Base-by-base conservation (phyloP, 2,888 invertebrate species). In the Nomada ruficornis region DNA sequence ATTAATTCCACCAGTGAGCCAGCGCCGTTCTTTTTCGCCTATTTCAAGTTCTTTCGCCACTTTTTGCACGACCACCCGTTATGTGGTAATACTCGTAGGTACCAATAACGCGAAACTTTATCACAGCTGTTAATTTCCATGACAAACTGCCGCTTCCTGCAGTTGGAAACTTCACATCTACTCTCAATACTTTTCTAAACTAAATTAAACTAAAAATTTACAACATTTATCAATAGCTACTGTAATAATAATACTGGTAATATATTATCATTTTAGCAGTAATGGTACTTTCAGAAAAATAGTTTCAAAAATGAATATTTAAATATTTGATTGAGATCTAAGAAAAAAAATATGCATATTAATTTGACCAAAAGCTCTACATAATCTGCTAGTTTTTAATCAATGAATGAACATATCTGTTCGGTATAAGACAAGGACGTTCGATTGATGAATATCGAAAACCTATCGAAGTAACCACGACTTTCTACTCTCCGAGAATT, bases 61-160 rank as follows among this genome's bases (percentile, higher is more conserved):
- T 79, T 54, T 67, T 57, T 26, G 18, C 55, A 67, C 20, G 65
- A 26, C 20, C 64, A 77, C 54, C 71, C 77, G 77, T 77, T 77
- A 71, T 20, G 36, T 52, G 42, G 60, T 60, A 60, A 59, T 44
- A 57, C 47, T n/a, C 64, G 2, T 44, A 1, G 44, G 20, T 47
- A 29, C 36, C n/a, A 63, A 7, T n/a, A 62, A 62, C 26, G 26
- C 60, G 18, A 36, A 15, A 57, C 60, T 13, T 29, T 36, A 55
- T 26, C 29, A 20, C 70, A 67, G 60, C 70, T 71, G 70, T 60
- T 67, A 62, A 77, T 57, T 77, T 42, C n/a, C 26, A 13, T 20
- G 55, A 42, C 70, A 44, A 47, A 29, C 29, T n/a, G 9, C 13
- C n/a, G 50, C 15, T 23, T 60, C n/a, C 29, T 9, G 20, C 64